Conservation (phyloP, 1,140 invertebrate genomes). For the Habropoda laboriosa region DNA sequence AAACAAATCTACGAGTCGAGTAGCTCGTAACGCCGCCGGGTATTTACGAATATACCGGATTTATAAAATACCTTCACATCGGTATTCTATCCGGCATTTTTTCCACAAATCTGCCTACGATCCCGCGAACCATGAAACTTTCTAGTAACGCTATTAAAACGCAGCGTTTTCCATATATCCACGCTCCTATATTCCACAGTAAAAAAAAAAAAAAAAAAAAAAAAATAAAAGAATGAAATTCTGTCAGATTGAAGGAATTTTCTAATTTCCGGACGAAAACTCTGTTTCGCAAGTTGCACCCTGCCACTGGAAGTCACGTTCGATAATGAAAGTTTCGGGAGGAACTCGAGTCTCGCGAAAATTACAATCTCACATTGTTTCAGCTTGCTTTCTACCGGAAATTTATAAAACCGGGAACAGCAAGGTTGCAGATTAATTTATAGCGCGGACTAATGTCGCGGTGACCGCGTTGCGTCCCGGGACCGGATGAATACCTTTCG, state of each 20-base stretch:
- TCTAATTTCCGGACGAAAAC: too few relatives aligned
- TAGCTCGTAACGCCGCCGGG: neutral
- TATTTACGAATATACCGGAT: neutral
- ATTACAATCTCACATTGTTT: conserved; percentile 26
- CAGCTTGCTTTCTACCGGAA: neutral
- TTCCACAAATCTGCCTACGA: too few relatives aligned
- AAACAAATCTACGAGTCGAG: neutral
- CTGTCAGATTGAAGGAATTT: too few relatives aligned
- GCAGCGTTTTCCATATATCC: too few relatives aligned
- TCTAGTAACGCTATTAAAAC: neutral
- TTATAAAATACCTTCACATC: neutral
- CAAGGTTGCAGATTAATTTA: conserved; percentile 12
- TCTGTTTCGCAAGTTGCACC: too few relatives aligned
- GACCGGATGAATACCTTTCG: neutral
- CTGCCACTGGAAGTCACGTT: neutral
- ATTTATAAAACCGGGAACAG: neutral
- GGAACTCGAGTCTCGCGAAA: neutral
- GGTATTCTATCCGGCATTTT: neutral
- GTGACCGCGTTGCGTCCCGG: neutral
- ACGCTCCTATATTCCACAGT: too few relatives aligned
- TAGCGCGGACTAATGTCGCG: conserved; percentile 19
- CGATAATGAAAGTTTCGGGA: conserved; percentile 3
- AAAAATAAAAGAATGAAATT: too few relatives aligned
- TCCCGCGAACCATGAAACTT: neutral
- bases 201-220: too few relatives aligned